phyloP scores from a whole-genome alignment of 1,140 invertebrate species.

The Nixonia krombeini region DNA sequence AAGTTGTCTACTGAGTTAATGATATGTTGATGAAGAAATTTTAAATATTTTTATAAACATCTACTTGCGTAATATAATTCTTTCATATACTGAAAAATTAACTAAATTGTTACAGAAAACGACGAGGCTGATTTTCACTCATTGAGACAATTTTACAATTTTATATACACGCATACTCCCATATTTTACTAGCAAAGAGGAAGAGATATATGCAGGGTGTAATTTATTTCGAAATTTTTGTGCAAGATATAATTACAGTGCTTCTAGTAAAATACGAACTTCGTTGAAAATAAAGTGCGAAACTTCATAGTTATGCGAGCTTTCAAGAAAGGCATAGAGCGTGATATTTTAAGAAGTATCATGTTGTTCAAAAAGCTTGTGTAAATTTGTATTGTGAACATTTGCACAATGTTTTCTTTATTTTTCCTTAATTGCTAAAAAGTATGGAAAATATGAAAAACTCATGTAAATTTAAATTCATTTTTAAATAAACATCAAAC shows the following conservation, averaged over 20 bases:
- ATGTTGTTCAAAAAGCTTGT: constrained; percentile 1
- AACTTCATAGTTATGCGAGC: constrained; percentile 19
- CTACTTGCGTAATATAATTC: too few relatives aligned
- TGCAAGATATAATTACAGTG: constrained; percentile 42
- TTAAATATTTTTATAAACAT: too few relatives aligned
- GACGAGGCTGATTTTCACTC: too few relatives aligned
- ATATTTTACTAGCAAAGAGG: constrained; percentile 36
- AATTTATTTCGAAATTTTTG: constrained; percentile 36
- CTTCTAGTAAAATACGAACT: constrained; percentile 32
- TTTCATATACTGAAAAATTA: too few relatives aligned
- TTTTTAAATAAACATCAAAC: too few relatives aligned
- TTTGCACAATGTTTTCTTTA: neutral
- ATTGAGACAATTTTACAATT: too few relatives aligned
- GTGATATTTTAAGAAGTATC: constrained; percentile 1
- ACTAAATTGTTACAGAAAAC: too few relatives aligned
- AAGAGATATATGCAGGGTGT: constrained; percentile 33
- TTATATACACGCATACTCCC: constrained; percentile 18
- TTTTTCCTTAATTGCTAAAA: too few relatives aligned
- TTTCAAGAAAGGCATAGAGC: constrained; percentile 25
- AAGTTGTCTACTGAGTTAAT: too few relatives aligned
- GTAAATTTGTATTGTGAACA: constrained; percentile 17
- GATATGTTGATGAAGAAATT: too few relatives aligned
- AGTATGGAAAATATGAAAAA: too few relatives aligned
- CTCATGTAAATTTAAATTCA: too few relatives aligned
- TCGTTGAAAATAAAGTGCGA: constrained; percentile 22